phyloP scores from a whole-genome alignment of 2,797 vertebrate genomes.

The Sebastiscus tertius region DNA sequence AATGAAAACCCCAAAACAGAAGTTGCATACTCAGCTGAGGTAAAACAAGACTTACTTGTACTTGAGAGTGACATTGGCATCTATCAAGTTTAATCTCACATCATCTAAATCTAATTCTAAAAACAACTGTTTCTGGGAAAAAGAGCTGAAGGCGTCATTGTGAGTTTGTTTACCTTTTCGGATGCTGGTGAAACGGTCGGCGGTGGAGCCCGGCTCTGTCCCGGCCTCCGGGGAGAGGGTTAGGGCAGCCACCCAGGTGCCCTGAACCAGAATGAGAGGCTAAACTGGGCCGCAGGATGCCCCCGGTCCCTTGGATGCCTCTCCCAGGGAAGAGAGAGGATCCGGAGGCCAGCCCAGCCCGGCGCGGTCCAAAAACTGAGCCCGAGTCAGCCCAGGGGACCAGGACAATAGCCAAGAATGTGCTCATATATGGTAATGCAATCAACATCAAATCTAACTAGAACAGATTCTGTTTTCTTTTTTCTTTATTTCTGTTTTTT shows the following conservation, averaged over 20 bases:
- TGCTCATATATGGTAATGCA: constrained; percentile 74
- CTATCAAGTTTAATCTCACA: constrained; percentile 35
- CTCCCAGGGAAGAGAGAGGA: constrained; percentile 48
- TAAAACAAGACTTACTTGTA: not conserved
- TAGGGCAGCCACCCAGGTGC: constrained; percentile 66
- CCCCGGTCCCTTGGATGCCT: constrained; percentile 49
- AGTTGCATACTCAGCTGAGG: not conserved
- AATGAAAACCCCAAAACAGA: not conserved
- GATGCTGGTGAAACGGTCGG: constrained; percentile 43
- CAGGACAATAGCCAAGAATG: constrained; percentile 74
- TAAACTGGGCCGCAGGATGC: constrained; percentile 71
- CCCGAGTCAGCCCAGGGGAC: constrained; percentile 62
- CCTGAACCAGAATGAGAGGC: constrained; percentile 73
- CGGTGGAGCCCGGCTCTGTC: not conserved
- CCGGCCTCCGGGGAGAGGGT: constrained; percentile 22
- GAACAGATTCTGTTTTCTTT: constrained; percentile 47
- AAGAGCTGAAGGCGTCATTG: constrained; percentile 8
- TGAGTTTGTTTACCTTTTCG: constrained; percentile 48
- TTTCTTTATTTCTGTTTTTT: constrained; percentile 50
- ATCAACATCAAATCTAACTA: constrained; percentile 72
- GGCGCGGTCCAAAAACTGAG: constrained; percentile 43
- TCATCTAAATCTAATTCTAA: not conserved
- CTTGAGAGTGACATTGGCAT: constrained; percentile 22
- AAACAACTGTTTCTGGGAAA: not conserved
- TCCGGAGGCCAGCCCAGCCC: constrained; percentile 51